Base-by-base conservation (phyloP, 1,140 invertebrate species). In the Drosophila subpulchrella region DNA sequence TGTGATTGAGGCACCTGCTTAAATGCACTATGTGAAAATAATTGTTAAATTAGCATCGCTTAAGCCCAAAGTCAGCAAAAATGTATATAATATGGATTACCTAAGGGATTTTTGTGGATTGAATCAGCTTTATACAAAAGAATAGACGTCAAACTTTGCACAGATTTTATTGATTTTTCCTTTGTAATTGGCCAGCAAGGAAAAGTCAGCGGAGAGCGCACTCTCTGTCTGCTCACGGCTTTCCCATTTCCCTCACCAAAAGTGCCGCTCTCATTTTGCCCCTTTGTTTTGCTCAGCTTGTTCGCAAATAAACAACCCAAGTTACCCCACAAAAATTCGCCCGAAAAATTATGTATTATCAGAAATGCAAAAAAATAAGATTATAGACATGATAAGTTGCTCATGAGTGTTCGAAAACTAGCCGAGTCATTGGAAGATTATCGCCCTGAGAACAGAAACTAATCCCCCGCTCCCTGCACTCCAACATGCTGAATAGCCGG, bases 161-260 rank as follows among this genome's bases (percentile, higher is more conserved):
- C 47, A 39, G 42, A 70, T 58, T 65, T 81, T 89, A 89, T 89
- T 89, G 84, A 89, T 89, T 89, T 89, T 89, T 89, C 84, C 68
- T 78, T 30, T 70, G 47, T 61, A 58, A 89, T 74, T 89, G 76
- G 65, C 80, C 68, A 70, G 68, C 36, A 57, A 75, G 75, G 66
- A 79, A 78, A 74, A 72, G 58, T 80, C 67, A 41, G 60, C 27
- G 10, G 30, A 75, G 60, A 47, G 73, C 60, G 56, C 38, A 41
- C 50, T 68, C 46, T 68, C 46, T 55, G 38, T 46, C 20, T 39
- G 39, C 44, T 59, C 54, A 44, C 51, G 48, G 60, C n/a, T 53
- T 32, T 70, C 7, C 8, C 47, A 50, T 38, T 41, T 17, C 24
- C 34, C 59, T 73, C 46, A 41, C 51, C 27, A 17, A 24, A 44